Evolutionary conservation across 2,888 invertebrate genomes (phyloP).

Genomic region (Crematogaster levior): DNA sequence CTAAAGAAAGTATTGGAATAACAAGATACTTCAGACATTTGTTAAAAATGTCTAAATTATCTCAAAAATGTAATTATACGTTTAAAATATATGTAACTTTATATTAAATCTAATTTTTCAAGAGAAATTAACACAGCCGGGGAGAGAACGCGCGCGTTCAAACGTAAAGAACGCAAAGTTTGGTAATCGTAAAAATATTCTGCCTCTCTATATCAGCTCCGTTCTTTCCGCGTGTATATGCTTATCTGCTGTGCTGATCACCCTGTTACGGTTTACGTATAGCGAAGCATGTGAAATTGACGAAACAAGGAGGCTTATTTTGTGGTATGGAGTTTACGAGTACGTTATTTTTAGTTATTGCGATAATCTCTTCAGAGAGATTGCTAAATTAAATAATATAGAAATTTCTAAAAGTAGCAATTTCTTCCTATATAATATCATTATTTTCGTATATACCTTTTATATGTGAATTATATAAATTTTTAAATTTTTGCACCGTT

Average conservation of each 20-base stretch:
- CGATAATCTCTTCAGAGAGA: background rate
- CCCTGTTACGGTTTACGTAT: constrained; percentile 50
- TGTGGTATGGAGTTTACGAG: background rate
- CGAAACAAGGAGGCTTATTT: constrained; percentile 33
- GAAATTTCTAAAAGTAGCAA: background rate
- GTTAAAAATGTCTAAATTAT: background rate
- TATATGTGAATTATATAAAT: background rate
- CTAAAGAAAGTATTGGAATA: background rate
- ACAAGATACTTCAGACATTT: background rate
- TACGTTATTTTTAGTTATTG: constrained; percentile 12
- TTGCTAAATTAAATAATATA: constrained; percentile 8
- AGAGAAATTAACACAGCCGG: constrained; percentile 24
- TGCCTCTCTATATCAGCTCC: constrained; percentile 50
- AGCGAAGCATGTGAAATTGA: constrained; percentile 48
- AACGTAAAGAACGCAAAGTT: constrained; percentile 52
- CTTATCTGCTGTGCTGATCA: constrained; percentile 50
- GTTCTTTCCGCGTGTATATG: constrained; percentile 48
- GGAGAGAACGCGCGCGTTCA: constrained; percentile 48
- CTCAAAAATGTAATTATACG: background rate
- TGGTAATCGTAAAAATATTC: constrained; percentile 54
- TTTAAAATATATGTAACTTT: background rate
- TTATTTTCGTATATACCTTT: background rate
- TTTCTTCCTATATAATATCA: background rate
- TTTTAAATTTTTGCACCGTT: background rate
- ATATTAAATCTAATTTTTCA: constrained; percentile 10